These are phyloP conservation scores for Scelioninae gen. 2 DNA, from an alignment of 2,888 invertebrate genomes.

Conservation along the genomic window DNA sequence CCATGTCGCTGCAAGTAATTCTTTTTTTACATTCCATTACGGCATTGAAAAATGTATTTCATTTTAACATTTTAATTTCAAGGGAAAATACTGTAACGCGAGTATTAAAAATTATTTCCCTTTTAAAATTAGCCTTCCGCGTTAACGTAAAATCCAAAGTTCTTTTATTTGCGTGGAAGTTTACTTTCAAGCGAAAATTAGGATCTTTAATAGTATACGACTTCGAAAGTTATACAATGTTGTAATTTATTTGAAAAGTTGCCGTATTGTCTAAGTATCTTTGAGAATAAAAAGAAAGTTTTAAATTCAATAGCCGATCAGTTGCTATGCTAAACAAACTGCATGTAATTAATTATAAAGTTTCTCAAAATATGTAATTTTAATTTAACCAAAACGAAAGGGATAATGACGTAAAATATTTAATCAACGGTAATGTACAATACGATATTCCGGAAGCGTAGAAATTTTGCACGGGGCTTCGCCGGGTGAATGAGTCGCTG, in stretches of 20 bases:
- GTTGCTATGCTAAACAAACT: conserved; percentile 17
- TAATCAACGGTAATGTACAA: neutral
- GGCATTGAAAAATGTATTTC: neutral
- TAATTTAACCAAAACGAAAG: conserved; percentile 2
- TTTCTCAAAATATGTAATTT: neutral
- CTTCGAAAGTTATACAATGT: conserved; percentile 36
- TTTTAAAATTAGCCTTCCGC: conserved; percentile 32
- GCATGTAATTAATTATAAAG: conserved; percentile 4
- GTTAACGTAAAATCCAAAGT: conserved; percentile 19
- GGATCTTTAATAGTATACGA: conserved; percentile 35
- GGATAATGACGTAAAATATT: neutral
- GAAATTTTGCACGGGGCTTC: conserved; percentile 9
- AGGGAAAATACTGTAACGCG: neutral
- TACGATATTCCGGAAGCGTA: conserved; percentile 7
- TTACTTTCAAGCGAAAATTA: conserved; percentile 44
- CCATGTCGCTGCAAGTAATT: no score
- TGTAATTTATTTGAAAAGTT: conserved; percentile 44
- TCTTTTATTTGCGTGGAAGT: conserved; percentile 35
- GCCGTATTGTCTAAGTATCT: conserved; percentile 32
- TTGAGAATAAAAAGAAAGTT: conserved; percentile 27
- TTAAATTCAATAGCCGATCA: conserved; percentile 34
- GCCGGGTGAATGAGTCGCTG: conserved; percentile 4
- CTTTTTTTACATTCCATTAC: no score
- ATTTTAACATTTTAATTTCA: neutral
- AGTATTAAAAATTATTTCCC: conserved; percentile 17